Evolutionary conservation across 2,797 vertebrate genomes (phyloP).

Genomic region (Octomys mimax): DNA sequence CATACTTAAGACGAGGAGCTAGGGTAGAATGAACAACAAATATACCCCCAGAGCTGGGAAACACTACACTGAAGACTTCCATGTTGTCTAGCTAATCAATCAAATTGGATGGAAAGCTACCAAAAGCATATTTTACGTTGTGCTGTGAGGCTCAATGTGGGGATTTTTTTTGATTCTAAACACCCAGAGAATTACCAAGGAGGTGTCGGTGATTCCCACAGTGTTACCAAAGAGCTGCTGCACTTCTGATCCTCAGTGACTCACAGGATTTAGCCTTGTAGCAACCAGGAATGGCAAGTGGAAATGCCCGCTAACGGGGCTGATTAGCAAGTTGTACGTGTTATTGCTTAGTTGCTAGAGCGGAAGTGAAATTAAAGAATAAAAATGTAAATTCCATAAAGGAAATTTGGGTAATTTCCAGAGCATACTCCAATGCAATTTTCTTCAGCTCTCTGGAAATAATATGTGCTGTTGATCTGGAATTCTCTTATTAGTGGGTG

Average conservation of each 20-base stretch:
- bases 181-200: neutral
- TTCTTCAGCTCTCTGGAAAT: conserved; percentile 10
- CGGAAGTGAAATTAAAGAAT: conserved; percentile 7
- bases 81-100: neutral
- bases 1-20: neutral
- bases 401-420: neutral
- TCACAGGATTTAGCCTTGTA: conserved; percentile 44
- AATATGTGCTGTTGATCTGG: neutral
- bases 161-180: neutral
- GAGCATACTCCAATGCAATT: neutral
- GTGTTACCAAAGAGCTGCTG: neutral
- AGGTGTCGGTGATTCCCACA: conserved; percentile 8
- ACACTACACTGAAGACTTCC: neutral
- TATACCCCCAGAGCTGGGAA: neutral
- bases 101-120: neutral
- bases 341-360: neutral
- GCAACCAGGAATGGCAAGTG: neutral
- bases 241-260: conserved; percentile 65
- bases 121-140: neutral
- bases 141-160: neutral
- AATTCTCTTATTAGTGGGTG: neutral
- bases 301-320: neutral
- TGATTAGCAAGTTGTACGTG: neutral
- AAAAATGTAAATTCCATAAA: neutral
- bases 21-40: neutral